A percentile compares a stretch with the other conserved stretches of the same genome.
Conservation (phyloP, 2,797 vertebrate genomes). For the Basileuterus tristriatus region DNA sequence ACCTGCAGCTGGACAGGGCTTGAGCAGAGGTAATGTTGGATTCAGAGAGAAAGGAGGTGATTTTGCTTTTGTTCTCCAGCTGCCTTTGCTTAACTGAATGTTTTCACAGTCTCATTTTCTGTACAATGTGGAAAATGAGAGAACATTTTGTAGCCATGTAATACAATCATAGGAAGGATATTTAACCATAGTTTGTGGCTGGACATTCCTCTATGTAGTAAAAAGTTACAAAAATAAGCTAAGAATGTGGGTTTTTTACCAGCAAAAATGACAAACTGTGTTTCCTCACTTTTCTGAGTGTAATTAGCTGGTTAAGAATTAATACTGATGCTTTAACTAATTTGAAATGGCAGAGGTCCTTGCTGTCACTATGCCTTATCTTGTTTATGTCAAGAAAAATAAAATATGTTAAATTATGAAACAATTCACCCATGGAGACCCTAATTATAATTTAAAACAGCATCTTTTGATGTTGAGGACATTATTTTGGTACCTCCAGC, state of each 20-base stretch:
- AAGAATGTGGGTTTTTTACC: neutral
- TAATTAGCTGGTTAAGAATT: neutral
- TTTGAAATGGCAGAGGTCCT: slow-evolving; percentile 59
- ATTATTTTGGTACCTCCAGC: slow-evolving; percentile 27
- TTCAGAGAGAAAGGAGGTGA: neutral
- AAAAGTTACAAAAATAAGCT: neutral
- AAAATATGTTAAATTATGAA: slow-evolving; percentile 44
- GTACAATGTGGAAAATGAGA: neutral
- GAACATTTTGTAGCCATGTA: neutral
- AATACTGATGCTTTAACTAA: slow-evolving; percentile 51
- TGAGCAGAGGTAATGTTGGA: neutral
- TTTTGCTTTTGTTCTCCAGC: neutral
- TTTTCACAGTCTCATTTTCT: neutral
- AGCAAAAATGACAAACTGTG: neutral
- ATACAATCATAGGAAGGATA: neutral
- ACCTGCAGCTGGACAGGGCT: neutral
- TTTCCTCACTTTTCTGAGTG: neutral
- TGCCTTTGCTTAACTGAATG: neutral
- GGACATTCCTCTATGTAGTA: neutral
- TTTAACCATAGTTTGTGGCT: neutral
- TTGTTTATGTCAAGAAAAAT: slow-evolving; percentile 46
- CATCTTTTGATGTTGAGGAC: slow-evolving; percentile 45
- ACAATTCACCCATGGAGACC: slow-evolving; percentile 40
- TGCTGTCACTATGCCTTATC: neutral
- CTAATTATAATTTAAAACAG: slow-evolving; percentile 66